These are phyloP conservation scores for Tineola bisselliella DNA, from an alignment of 2,888 invertebrate genomes.

Conservation along the genomic window DNA sequence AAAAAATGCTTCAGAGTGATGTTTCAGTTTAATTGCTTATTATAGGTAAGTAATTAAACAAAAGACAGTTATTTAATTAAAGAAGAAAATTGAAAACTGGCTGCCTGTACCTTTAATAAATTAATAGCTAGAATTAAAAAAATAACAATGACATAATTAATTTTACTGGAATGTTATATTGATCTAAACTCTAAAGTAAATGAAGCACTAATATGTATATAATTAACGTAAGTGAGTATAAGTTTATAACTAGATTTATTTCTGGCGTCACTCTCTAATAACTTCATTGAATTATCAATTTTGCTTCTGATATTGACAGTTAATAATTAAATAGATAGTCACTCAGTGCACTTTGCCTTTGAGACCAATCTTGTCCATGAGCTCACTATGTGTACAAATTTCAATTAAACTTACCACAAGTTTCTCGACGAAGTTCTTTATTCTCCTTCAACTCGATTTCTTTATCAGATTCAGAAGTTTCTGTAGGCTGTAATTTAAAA, in stretches of 20 bases:
- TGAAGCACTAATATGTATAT: too few species aligned
- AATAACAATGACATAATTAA: too few species aligned
- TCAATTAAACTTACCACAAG: conserved; percentile 33
- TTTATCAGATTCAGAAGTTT: conserved; percentile 18
- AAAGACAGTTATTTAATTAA: too few species aligned
- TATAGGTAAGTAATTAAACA: too few species aligned
- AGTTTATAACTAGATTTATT: neutral
- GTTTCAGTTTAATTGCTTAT: too few species aligned
- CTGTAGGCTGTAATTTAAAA: conserved; percentile 24
- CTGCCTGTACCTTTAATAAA: too few species aligned
- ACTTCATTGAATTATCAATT: neutral
- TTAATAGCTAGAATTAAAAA: too few species aligned
- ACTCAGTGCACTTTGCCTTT: neutral
- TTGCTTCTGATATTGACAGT: neutral
- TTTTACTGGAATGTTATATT: too few species aligned
- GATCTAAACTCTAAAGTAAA: too few species aligned
- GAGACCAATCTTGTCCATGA: neutral
- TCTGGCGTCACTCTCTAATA: neutral
- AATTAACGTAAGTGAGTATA: neutral
- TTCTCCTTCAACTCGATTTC: conserved; percentile 31
- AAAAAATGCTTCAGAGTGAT: too few species aligned
- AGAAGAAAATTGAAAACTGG: too few species aligned
- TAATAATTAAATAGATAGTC: neutral
- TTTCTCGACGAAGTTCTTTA: conserved; percentile 44
- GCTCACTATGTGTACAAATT: neutral